A percentile compares a stretch with the other conserved stretches of the same genome.
These are phyloP conservation scores for Willowsia nigromaculata DNA, from an alignment of 2,888 invertebrate genomes.

Conservation along the genomic window DNA sequence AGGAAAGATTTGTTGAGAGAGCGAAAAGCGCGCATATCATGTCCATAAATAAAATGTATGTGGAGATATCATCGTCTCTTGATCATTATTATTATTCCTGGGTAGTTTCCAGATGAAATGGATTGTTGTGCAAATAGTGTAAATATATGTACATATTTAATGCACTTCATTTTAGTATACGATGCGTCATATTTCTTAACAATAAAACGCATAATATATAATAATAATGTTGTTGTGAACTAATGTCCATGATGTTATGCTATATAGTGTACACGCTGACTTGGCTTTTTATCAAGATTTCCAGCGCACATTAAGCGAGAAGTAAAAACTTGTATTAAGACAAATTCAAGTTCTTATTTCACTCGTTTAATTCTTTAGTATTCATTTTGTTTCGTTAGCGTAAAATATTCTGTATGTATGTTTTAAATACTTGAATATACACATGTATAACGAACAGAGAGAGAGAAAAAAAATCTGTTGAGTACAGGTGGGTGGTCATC, in stretches of 20 bases:
- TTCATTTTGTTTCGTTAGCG: not conserved
- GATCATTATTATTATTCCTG: conserved; percentile 23
- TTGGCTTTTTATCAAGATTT: conserved; percentile 48
- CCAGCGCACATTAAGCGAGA: conserved; percentile 20
- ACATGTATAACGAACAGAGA: not conserved
- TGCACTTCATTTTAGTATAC: conserved; percentile 8
- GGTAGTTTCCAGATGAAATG: conserved; percentile 19
- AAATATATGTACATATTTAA: conserved; percentile 52
- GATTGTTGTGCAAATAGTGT: conserved; percentile 65
- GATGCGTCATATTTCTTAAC: conserved; percentile 49
- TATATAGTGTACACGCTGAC: not conserved
- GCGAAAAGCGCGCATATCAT: conserved; percentile 26
- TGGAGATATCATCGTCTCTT: conserved; percentile 16
- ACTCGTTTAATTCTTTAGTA: not conserved
- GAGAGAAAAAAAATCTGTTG: conserved; percentile 39
- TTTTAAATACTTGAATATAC: not conserved
- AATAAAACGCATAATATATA: conserved; percentile 16
- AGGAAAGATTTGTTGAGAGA: not conserved
- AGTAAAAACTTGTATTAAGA: conserved; percentile 14
- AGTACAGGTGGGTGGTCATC: conserved; percentile 72
- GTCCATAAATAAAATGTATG: conserved; percentile 22
- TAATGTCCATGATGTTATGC: conserved; percentile 13
- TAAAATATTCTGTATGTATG: not conserved
- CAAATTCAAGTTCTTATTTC: not conserved
- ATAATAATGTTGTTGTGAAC: conserved; percentile 31